Base-by-base conservation (phyloP, 2,797 vertebrate genomes). In the Centropyge bicolor region DNA sequence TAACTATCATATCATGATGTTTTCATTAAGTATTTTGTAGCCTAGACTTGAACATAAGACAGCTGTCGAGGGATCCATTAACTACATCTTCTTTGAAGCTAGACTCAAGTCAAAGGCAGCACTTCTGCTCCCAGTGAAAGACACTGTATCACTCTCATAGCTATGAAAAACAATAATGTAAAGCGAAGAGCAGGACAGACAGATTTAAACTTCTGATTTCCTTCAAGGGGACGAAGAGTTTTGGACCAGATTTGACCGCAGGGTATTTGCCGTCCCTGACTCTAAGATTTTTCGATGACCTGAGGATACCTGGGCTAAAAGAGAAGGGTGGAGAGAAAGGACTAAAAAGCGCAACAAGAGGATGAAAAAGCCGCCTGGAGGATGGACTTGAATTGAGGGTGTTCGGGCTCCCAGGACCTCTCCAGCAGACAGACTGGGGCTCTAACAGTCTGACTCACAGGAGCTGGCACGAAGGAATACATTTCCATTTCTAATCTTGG, bases 401-500 rank as follows among this genome's bases (percentile, higher is more conserved):
- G 80, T 77, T 76, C 40, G 59, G 81, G 52, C 78, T 86, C 76
- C 46, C 27, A 35, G 74, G 78, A 62, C 61, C 72, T 60, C 63
- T 77, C 48, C 43, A 38, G 68, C 67, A 80, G 74, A 76, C 78
- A 74, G 62, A 72, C 69, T 0, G 55, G 66, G 77, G 43, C 80
- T 81, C 72, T 35, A 54, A 69, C 41, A 69, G 24, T 69, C 66
- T 81, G 57, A 85, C 46, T 88, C 70, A 70, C 83, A 74, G 78
- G 64, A 74, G 67, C 69, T 51, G 48, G 82, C 76, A 74, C 46
- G 52, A 19, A 69, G n/a, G 72, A 80, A 80, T 72, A 79, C 57
- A 76, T 88, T 89, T 90, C 61, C 81, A 86, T 90, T 71, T 69
- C 77, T 89, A 75, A 88, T 83, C 75, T 73, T 69, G 38, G 76